A percentile compares a stretch with the other conserved stretches of the same genome.
These are phyloP conservation scores for Camelus bactrianus DNA, from an alignment of 2,113 vertebrate species.

Conservation along the genomic window DNA sequence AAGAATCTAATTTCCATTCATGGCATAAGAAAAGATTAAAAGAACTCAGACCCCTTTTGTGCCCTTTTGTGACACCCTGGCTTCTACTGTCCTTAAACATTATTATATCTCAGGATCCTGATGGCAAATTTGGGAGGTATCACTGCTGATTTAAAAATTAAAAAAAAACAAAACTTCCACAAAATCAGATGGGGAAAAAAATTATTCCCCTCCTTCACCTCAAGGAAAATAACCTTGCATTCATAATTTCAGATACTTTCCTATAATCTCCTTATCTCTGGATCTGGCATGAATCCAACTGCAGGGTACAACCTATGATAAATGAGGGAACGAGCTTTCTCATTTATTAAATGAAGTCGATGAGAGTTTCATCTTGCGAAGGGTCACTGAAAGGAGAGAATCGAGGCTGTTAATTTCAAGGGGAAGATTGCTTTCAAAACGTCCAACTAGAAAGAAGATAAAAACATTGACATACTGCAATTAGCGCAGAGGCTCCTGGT, in stretches of 20 bases:
- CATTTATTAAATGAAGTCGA: constrained; percentile 34
- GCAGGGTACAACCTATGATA: constrained; percentile 1
- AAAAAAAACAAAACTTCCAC: neutral
- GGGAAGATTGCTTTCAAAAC: neutral
- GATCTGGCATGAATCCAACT: neutral
- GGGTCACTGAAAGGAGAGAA: constrained; percentile 50
- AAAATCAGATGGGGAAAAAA: neutral
- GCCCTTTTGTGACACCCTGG: neutral
- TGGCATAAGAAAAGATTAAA: neutral
- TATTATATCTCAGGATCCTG: neutral
- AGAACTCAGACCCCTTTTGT: neutral
- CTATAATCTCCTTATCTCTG: neutral
- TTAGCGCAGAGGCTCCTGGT: neutral
- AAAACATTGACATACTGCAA: neutral
- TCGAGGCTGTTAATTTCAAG: constrained; percentile 2
- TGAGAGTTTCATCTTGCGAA: constrained; percentile 9
- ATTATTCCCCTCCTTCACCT: neutral
- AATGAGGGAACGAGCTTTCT: neutral
- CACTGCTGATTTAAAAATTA: neutral
- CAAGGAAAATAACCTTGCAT: neutral
- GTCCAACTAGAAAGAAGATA: neutral
- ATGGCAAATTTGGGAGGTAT: neutral
- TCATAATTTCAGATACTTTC: constrained; percentile 14
- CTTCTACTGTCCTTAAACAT: neutral
- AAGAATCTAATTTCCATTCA: neutral